phyloP scores from a whole-genome alignment of 2,888 invertebrate species.

The Tinea semifulvella region DNA sequence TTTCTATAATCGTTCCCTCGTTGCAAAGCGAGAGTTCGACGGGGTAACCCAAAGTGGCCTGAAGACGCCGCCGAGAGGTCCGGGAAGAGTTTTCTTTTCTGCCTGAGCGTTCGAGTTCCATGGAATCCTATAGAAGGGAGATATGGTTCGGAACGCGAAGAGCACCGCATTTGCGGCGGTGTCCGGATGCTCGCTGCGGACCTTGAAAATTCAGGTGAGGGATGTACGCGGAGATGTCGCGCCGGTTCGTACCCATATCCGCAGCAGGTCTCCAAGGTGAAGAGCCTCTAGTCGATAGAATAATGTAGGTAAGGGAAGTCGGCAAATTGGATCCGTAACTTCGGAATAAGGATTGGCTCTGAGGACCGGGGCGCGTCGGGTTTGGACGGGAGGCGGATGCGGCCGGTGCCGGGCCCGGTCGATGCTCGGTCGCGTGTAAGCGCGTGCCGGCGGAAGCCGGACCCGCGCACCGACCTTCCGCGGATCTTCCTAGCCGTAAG shows the following conservation, averaged over 20 bases:
- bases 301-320: slow-evolving; percentile 76
- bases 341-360: slow-evolving; percentile 80
- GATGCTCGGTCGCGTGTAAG: slow-evolving; percentile 21
- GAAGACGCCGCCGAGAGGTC: slow-evolving; percentile 65
- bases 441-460: slow-evolving; percentile 35
- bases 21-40: slow-evolving; percentile 28
- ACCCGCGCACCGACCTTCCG: slow-evolving; percentile 28
- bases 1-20: slow-evolving; percentile 47
- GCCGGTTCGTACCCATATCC: slow-evolving; percentile 73
- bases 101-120: slow-evolving; percentile 55
- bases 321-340: slow-evolving; percentile 73
- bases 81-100: slow-evolving; percentile 50
- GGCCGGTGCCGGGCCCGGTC: slow-evolving; percentile 25
- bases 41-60: slow-evolving; percentile 56
- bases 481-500: slow-evolving; percentile 28
- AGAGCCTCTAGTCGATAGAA: slow-evolving; percentile 73
- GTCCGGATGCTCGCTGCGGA: slow-evolving; percentile 38
- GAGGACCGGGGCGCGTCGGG: slow-evolving; percentile 71
- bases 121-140: slow-evolving; percentile 59
- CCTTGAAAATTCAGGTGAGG: slow-evolving; percentile 41
- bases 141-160: slow-evolving; percentile 55
- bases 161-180: slow-evolving; percentile 31
- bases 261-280: slow-evolving; percentile 81
- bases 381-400: slow-evolving; percentile 45
- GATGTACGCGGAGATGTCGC: slow-evolving; percentile 38